phyloP scores from a whole-genome alignment of 2,113 vertebrate genomes.

The Semnopithecus entellus region DNA sequence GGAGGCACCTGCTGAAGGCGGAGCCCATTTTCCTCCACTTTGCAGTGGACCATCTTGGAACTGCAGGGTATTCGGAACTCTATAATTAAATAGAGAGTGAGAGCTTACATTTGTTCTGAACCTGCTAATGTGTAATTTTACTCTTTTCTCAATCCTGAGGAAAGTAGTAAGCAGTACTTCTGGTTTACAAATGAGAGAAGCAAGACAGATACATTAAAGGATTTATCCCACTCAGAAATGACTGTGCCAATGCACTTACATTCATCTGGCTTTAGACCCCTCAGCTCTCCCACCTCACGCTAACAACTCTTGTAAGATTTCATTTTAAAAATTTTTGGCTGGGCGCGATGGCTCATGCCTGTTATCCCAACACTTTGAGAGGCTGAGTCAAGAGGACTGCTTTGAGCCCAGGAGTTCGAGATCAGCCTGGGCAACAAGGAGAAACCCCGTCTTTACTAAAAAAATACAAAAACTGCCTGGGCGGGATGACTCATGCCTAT shows the following conservation, averaged over 20 bases:
- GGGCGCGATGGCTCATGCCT: too few species aligned
- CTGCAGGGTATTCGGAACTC: not conserved
- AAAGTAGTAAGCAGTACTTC: not conserved
- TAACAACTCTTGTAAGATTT: not conserved
- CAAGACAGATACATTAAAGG: not conserved
- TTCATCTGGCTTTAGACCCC: not conserved
- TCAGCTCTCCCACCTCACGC: not conserved
- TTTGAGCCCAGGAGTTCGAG: too few species aligned
- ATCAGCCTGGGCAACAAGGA: too few species aligned
- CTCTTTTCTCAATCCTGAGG: not conserved
- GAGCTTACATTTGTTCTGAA: not conserved
- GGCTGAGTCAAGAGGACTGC: too few species aligned
- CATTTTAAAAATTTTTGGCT: not conserved
- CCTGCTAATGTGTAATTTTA: not conserved
- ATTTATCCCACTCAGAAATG: not conserved
- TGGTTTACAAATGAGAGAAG: not conserved
- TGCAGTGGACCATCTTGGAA: not conserved
- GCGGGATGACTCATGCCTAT: too few species aligned
- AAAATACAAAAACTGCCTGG: too few species aligned
- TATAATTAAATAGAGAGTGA: not conserved
- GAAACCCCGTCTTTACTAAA: too few species aligned
- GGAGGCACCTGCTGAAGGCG: rapidly evolving
- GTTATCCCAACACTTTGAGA: too few species aligned
- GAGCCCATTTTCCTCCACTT: not conserved
- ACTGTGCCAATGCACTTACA: not conserved